phyloP scores from a whole-genome alignment of 2,113 vertebrate genomes.

The Saguinus imperator region DNA sequence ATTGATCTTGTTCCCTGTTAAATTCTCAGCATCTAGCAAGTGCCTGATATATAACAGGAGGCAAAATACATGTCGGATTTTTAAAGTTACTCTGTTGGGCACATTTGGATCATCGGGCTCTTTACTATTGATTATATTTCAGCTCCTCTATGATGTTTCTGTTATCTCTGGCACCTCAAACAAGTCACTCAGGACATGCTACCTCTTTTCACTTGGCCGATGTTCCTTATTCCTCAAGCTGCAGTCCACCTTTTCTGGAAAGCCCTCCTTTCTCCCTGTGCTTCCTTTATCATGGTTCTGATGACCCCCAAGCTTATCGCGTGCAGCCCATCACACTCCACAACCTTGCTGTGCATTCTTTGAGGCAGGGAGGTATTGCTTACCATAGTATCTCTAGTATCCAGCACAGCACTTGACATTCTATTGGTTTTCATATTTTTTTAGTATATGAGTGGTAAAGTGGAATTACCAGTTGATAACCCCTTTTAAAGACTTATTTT shows the following conservation, averaged over 20 bases:
- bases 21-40: background rate
- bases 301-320: accelerated
- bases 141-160: background rate
- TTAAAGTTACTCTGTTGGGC: background rate
- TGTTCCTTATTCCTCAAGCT: background rate
- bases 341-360: too few species aligned
- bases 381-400: background rate
- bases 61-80: background rate
- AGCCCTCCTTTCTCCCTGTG: background rate
- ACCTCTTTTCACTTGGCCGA: too few species aligned
- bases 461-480: background rate
- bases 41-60: background rate
- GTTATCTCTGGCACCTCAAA: background rate
- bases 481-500: background rate
- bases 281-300: background rate
- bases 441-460: background rate
- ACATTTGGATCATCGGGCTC: background rate
- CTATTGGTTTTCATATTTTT: background rate
- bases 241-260: background rate
- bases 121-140: background rate
- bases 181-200: background rate
- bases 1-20: background rate
- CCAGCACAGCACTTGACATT: background rate
- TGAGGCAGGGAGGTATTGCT: background rate
- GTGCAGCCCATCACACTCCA: background rate